phyloP scores from a whole-genome alignment of 2,797 vertebrate species.

The Etheostoma perlongum region DNA sequence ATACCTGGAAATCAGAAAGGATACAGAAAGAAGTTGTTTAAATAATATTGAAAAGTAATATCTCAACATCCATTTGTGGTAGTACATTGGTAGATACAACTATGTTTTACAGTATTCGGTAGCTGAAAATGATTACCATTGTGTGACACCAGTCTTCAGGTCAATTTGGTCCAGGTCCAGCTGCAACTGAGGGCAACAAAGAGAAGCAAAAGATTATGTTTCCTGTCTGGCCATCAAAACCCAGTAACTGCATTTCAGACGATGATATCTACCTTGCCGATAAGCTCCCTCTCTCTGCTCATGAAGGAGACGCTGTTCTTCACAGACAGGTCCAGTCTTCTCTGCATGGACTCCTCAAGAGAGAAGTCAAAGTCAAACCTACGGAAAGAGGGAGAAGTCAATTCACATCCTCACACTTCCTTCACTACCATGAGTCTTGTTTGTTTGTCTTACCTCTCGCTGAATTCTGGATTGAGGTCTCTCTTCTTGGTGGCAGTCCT shows the following conservation, averaged over 20 bases:
- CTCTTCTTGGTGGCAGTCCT: slow-evolving; percentile 91
- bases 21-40: slow-evolving; percentile 8
- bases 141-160: slow-evolving; percentile 85
- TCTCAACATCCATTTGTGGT: background rate
- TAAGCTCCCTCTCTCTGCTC: slow-evolving; percentile 91
- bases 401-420: background rate
- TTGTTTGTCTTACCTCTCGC: slow-evolving; percentile 85
- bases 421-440: fast-evolving
- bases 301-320: slow-evolving; percentile 93
- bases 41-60: background rate
- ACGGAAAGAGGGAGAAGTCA: slow-evolving; percentile 8
- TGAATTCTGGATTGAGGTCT: slow-evolving; percentile 92
- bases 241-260: slow-evolving; percentile 2
- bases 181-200: slow-evolving; percentile 81
- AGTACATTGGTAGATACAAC: background rate
- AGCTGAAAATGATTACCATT: slow-evolving; percentile 85
- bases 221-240: background rate
- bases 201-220: slow-evolving; percentile 11
- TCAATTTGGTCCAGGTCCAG: slow-evolving; percentile 90
- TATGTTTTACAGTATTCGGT: background rate
- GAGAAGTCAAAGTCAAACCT: slow-evolving; percentile 94
- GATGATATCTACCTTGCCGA: slow-evolving; percentile 88
- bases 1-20: slow-evolving; percentile 76
- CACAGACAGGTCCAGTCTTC: slow-evolving; percentile 89
- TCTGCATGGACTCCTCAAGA: slow-evolving; percentile 86